These are phyloP conservation scores for Dorcus hopei DNA, from an alignment of 2,888 invertebrate species.

Conservation along the genomic window DNA sequence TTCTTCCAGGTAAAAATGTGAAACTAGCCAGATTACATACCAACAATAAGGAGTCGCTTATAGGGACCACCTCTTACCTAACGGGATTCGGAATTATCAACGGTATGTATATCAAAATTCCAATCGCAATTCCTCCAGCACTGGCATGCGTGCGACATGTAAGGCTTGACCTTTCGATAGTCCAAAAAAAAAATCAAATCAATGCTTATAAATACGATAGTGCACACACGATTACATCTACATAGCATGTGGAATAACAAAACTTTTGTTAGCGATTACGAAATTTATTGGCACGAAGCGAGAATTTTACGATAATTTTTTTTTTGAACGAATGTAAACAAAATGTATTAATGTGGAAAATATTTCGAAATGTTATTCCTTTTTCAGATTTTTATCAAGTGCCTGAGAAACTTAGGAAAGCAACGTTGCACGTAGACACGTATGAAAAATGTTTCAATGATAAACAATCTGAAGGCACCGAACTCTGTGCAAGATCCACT, in stretches of 20 bases:
- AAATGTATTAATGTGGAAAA: too few species aligned
- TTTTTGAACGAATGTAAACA: too few species aligned
- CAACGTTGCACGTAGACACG: slow-evolving; percentile 39
- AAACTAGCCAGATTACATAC: slow-evolving; percentile 39
- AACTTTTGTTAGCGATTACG: too few species aligned
- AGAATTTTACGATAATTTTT: too few species aligned
- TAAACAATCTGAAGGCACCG: slow-evolving; percentile 25
- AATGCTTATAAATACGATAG: too few species aligned
- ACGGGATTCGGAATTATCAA: slow-evolving; percentile 46
- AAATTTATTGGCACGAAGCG: too few species aligned
- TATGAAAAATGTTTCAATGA: slow-evolving; percentile 39
- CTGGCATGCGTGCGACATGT: too few species aligned
- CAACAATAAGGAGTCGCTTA: slow-evolving; percentile 37
- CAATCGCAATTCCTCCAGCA: not conserved
- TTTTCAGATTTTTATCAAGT: slow-evolving; percentile 38
- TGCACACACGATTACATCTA: too few species aligned
- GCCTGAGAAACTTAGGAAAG: slow-evolving; percentile 40
- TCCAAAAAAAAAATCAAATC: not conserved
- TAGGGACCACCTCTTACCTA: slow-evolving; percentile 41
- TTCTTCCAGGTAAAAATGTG: slow-evolving; percentile 32
- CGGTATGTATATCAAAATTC: slow-evolving; percentile 30
- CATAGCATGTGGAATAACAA: not conserved
- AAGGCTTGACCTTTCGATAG: too few species aligned
- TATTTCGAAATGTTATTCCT: not conserved
- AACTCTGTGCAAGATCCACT: slow-evolving; percentile 43